Evolutionary conservation across 2,888 invertebrate genomes (phyloP).

Genomic region (Plemyria rubiginata): DNA sequence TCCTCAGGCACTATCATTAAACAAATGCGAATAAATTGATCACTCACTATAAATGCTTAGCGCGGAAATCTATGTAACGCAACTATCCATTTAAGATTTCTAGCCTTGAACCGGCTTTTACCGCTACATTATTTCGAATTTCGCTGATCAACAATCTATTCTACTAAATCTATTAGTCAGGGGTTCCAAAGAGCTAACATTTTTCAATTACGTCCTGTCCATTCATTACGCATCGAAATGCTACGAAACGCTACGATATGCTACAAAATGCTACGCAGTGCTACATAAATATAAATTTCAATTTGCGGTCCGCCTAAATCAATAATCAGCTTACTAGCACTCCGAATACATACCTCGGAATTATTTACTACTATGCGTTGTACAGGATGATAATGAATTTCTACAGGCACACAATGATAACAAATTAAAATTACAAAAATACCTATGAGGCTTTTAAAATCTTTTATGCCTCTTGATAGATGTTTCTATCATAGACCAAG

Average conservation of each 20-base stretch:
- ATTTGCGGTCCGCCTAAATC: conserved; percentile 46
- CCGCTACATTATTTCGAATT: background rate
- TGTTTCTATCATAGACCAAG: too few species aligned
- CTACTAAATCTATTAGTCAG: conserved; percentile 12
- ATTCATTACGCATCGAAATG: conserved; percentile 41
- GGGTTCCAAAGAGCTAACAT: conserved; percentile 33
- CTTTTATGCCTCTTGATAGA: too few species aligned
- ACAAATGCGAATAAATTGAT: too few species aligned
- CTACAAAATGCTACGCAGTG: conserved; percentile 23
- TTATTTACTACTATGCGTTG: conserved; percentile 41
- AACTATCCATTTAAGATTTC: too few species aligned
- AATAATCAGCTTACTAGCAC: conserved; percentile 46
- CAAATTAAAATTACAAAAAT: background rate
- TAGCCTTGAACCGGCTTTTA: background rate
- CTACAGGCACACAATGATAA: background rate
- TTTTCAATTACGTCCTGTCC: conserved; percentile 42
- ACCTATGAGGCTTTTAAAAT: background rate
- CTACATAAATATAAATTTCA: conserved; percentile 45
- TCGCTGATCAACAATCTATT: conserved; percentile 21
- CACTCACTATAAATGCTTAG: too few species aligned
- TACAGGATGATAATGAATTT: conserved; percentile 10
- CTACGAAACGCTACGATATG: conserved; percentile 17
- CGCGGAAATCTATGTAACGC: background rate
- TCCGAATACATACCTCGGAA: conserved; percentile 40
- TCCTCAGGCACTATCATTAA: too few species aligned